phyloP scores from a whole-genome alignment of 2,888 invertebrate genomes.

The Melipona bicolor region DNA sequence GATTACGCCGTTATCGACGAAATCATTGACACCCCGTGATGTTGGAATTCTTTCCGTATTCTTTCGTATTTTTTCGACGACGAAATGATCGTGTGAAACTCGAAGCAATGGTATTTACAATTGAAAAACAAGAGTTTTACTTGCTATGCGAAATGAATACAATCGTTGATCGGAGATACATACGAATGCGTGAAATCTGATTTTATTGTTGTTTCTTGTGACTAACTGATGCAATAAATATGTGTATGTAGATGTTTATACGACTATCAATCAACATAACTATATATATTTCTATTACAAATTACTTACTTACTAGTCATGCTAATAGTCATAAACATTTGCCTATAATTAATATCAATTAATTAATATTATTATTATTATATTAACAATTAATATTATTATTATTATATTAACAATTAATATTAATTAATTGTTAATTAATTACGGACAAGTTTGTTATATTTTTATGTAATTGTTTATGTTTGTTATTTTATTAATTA shows the following conservation, averaged over 20 bases:
- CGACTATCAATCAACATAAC: no score
- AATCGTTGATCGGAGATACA: background rate
- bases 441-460: no score
- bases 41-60: background rate
- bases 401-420: no score
- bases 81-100: background rate
- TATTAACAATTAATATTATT: no score
- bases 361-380: no score
- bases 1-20: slow-evolving; percentile 37
- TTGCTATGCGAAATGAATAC: background rate
- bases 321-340: no score
- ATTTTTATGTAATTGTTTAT: no score
- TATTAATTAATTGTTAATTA: no score
- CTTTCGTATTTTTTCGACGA: background rate
- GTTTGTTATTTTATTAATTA: no score
- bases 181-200: background rate
- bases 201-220: background rate
- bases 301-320: no score
- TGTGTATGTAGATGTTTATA: background rate
- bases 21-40: background rate
- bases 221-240: background rate
- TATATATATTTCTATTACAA: no score
- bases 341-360: no score
- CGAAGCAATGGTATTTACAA: background rate
- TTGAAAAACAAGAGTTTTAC: background rate